Percentiles rank a stretch among this genome's conserved stretches.
Evolutionary conservation across 2,797 vertebrate genomes (phyloP).

Genomic region (Hozukius guyotensis): DNA sequence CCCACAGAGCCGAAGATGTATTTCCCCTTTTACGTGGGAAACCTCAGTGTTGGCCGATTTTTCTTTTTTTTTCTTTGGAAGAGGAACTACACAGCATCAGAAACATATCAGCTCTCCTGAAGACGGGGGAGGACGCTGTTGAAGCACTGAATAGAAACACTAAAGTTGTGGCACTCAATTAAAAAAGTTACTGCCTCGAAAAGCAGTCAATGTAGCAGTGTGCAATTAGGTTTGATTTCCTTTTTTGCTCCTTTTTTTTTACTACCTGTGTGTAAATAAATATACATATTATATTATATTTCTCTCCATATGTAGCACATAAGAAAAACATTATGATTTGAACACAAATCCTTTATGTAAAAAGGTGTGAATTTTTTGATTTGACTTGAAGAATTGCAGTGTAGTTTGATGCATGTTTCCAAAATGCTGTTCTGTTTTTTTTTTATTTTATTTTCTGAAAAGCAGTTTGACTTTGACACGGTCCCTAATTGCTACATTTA

Average conservation of each 20-base stretch:
- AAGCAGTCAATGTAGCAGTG: slow-evolving; percentile 98
- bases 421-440: slow-evolving; percentile 80
- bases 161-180: slow-evolving; percentile 91
- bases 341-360: slow-evolving; percentile 76
- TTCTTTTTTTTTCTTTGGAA: slow-evolving; percentile 46
- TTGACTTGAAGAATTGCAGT: slow-evolving; percentile 87
- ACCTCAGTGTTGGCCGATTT: slow-evolving; percentile 81
- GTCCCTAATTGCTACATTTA: slow-evolving; percentile 64
- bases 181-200: slow-evolving; percentile 90
- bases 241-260: slow-evolving; percentile 82
- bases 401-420: slow-evolving; percentile 80
- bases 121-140: slow-evolving; percentile 84
- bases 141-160: slow-evolving; percentile 97
- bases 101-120: slow-evolving; percentile 89
- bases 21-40: slow-evolving; percentile 75
- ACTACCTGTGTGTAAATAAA: slow-evolving; percentile 87
- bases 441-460: slow-evolving; percentile 46
- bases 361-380: slow-evolving; percentile 84
- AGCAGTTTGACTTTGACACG: slow-evolving; percentile 53
- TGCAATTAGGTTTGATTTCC: slow-evolving; percentile 92
- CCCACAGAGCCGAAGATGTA: slow-evolving; percentile 82
- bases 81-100: slow-evolving; percentile 83
- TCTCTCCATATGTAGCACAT: slow-evolving; percentile 87
- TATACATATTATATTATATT: slow-evolving; percentile 75
- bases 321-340: slow-evolving; percentile 78